A percentile compares a stretch with the other conserved stretches of the same genome.
Evolutionary conservation across 1,140 invertebrate genomes (phyloP).

Genomic region (Ylistrum balloti): DNA sequence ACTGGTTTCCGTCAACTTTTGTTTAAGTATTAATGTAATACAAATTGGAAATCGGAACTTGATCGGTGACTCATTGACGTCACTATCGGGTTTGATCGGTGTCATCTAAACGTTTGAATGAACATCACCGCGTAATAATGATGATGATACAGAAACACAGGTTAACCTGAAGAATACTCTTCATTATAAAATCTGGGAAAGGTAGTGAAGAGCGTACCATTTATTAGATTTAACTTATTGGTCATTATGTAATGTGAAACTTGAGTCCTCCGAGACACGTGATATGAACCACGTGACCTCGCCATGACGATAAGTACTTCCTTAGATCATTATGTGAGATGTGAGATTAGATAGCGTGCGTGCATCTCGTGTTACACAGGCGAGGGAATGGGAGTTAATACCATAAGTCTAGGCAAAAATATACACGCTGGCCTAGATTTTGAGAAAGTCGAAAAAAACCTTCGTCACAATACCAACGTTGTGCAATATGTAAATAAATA

Average conservation of each 20-base stretch:
- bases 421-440: neutral
- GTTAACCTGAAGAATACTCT: too few relatives aligned
- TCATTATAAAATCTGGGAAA: too few relatives aligned
- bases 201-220: neutral
- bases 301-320: neutral
- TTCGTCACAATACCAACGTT: neutral
- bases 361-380: constrained; percentile 4
- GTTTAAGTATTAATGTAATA: too few relatives aligned
- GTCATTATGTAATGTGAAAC: neutral
- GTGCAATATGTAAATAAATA: neutral
- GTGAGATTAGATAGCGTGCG: neutral
- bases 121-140: too few relatives aligned
- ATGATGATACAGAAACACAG: too few relatives aligned
- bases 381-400: neutral
- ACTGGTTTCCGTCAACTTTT: too few relatives aligned
- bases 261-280: neutral
- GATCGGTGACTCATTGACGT: too few relatives aligned
- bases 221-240: neutral
- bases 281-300: constrained; percentile 26
- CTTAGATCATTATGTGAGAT: constrained; percentile 10
- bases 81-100: too few relatives aligned
- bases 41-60: too few relatives aligned
- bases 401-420: neutral
- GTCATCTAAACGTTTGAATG: too few relatives aligned
- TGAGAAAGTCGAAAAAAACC: neutral